Evolutionary conservation across 2,888 invertebrate species (phyloP), one percentile per base, ranked within the genome.

Genomic region (Anticlea derivata): DNA sequence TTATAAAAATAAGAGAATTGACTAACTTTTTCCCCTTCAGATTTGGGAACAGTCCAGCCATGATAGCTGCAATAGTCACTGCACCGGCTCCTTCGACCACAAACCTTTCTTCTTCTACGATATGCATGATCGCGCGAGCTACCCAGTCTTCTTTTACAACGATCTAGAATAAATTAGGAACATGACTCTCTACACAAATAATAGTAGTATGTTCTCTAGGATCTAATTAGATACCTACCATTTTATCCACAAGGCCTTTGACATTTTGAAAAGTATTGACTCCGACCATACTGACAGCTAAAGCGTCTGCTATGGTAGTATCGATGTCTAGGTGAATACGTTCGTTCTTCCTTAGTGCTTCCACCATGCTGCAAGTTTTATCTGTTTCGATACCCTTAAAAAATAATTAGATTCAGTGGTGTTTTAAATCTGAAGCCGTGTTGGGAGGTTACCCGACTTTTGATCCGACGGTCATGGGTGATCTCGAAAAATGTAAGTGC

Each of bases 51-150:
- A 95, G 92, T 1, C 96, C 96, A 7, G 95, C 94, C 63, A 97
- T 85, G 52, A 97, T 92, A 2, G 96, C 95, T 0, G 97, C 97
- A 6, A 97, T 73, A 0, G 95, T 93, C 1, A 94, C 92, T 0
- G 97, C 97, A 0, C 96, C 97, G 8, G 96, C 96, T 0, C 98
- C 98, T 84, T 98, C 98, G 0, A 97, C 95, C 0, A 98, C 96
- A 57, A 95, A 95, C 75, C 96, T 96, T 75, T 97, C 97, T 56
- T 94, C 89, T 80, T 97, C 97, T 0, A 96, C 93, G 31, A 96
- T 78, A 50, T 95, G 92, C 73, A 96, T 88, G 40, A 97, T 95
- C 1, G 96, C 94, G 60, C 96, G 92, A 1, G 96, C 95, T 50
- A 97, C 96, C 93, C 94, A 95, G 70, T 96, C 95, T 83, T 95